Conservation (phyloP, 1,140 invertebrate genomes). For the Drosophila lini region DNA sequence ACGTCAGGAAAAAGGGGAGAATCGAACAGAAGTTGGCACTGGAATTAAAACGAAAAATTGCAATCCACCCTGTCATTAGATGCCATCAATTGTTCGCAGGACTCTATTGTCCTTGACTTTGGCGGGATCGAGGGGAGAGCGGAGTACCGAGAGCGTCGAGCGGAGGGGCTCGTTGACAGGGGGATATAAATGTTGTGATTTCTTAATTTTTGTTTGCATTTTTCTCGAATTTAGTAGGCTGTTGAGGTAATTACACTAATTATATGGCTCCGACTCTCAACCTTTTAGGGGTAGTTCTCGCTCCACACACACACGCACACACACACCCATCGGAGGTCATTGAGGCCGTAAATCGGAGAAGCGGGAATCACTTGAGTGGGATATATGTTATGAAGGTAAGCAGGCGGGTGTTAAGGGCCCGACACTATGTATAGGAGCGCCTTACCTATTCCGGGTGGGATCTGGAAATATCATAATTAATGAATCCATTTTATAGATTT, state of each 20-base stretch:
- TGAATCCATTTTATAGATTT: not conserved
- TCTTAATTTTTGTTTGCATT: conserved; percentile 84
- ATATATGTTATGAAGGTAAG: not conserved
- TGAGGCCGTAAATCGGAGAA: conserved; percentile 25
- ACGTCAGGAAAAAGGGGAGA: conserved; percentile 1
- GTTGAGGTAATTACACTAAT: conserved; percentile 82
- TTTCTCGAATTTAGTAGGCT: conserved; percentile 82
- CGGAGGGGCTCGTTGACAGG: conserved; percentile 64
- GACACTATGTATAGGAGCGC: not conserved
- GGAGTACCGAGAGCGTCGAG: not conserved
- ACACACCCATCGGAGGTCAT: conserved; percentile 41
- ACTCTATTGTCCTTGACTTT: conserved; percentile 20
- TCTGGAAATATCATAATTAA: not conserved
- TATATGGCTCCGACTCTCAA: conserved; percentile 58
- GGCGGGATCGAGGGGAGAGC: conserved; percentile 1
- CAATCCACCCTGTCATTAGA: conserved; percentile 81
- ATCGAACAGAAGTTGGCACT: conserved; percentile 69
- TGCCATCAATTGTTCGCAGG: conserved; percentile 68
- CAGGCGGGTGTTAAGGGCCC: conserved; percentile 21
- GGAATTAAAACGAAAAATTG: conserved; percentile 69
- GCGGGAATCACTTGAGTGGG: conserved; percentile 21
- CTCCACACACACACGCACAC: not conserved
- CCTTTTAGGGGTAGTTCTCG: conserved; percentile 59
- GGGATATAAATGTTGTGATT: conserved; percentile 84
- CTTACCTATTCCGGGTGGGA: not conserved